phyloP scores from a whole-genome alignment of 92 coral and sea anemone species.

The Parazoanthus atlanticus region DNA sequence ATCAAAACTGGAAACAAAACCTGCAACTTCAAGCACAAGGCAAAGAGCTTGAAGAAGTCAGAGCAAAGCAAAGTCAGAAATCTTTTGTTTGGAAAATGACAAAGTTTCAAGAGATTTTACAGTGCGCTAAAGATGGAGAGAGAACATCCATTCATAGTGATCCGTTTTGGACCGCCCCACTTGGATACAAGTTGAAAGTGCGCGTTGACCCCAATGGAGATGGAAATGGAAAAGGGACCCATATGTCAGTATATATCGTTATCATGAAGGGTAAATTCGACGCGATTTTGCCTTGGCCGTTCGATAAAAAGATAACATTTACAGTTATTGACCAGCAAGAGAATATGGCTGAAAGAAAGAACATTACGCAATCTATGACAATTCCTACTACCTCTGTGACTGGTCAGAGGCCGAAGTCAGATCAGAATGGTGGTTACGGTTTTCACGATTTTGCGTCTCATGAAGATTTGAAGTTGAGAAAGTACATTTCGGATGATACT shows the following conservation, averaged over 20 bases:
- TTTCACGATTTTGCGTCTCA: conserved; percentile 45
- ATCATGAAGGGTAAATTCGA: not conserved
- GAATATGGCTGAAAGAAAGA: not conserved
- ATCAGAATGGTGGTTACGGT: conserved; percentile 45
- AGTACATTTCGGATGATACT: conserved; percentile 50
- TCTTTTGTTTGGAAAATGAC: not conserved
- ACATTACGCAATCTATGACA: not conserved
- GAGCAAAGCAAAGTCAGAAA: not conserved
- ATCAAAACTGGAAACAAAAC: not conserved
- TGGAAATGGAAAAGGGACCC: not conserved
- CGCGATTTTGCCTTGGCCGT: not conserved
- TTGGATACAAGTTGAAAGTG: not conserved
- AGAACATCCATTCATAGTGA: not conserved
- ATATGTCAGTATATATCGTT: not conserved
- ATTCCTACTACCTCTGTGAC: not conserved
- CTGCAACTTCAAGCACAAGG: not conserved
- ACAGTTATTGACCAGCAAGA: not conserved
- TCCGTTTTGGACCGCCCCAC: not conserved
- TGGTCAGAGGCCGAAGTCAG: not conserved
- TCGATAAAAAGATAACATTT: not conserved
- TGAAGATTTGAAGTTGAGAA: conserved; percentile 35
- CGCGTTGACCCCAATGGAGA: not conserved
- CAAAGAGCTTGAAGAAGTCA: not conserved
- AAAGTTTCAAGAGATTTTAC: not conserved
- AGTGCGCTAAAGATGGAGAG: not conserved